phyloP scores from a whole-genome alignment of 2,113 vertebrate genomes.

The Anoura caudifer region DNA sequence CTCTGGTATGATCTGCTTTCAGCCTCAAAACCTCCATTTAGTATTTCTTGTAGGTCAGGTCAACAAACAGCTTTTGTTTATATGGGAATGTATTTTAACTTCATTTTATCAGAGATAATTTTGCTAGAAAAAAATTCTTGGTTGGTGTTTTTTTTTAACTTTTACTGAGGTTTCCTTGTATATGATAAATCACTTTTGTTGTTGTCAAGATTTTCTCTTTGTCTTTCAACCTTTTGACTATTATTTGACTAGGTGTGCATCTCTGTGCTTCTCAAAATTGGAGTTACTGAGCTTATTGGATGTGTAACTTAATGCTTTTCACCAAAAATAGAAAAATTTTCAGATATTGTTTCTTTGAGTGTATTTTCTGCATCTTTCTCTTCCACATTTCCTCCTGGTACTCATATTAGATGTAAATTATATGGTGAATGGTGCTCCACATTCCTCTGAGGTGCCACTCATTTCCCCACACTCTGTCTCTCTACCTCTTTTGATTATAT shows the following conservation, averaged over 20 bases:
- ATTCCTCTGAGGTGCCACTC: neutral
- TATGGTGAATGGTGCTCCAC: neutral
- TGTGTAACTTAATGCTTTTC: neutral
- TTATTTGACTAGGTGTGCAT: neutral
- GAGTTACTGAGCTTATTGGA: neutral
- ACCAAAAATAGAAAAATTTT: neutral
- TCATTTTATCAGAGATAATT: neutral
- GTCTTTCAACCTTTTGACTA: neutral
- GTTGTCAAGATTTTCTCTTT: neutral
- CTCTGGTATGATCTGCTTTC: neutral
- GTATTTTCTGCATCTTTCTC: neutral
- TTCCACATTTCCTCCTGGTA: neutral
- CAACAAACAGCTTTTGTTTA: neutral
- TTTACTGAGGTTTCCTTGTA: neutral
- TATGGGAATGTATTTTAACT: neutral
- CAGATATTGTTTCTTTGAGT: neutral
- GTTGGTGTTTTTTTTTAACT: neutral
- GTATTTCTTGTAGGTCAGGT: neutral
- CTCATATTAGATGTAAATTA: neutral
- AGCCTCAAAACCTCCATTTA: neutral
- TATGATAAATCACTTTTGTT: neutral
- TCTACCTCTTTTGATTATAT: neutral
- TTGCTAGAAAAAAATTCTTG: neutral
- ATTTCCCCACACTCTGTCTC: neutral
- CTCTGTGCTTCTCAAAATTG: neutral